Base-by-base conservation (phyloP, 2,888 invertebrate species). In the Platynereis dumerilii region DNA sequence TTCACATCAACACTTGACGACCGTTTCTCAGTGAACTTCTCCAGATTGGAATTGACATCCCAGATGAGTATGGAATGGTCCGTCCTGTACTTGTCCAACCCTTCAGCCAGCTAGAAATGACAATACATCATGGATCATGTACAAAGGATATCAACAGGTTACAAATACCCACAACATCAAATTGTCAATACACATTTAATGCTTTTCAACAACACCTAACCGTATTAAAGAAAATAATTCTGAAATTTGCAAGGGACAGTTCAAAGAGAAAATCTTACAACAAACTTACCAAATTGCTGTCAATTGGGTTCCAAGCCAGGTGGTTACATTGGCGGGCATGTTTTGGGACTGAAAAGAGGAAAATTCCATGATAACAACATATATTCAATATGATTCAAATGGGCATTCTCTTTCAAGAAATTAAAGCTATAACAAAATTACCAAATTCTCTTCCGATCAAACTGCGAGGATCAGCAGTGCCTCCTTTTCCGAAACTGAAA, bases 51-150 rank as follows among this genome's bases (percentile, higher is more conserved):
- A 60, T 74, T 72, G 20, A 93, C 90, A 83, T 97, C 96, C 95
- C 96, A 97, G 56, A 96, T 87, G 7, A 93, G 87, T 48, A 96
- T 89, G 66, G 93, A 93, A 81, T 91, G 90, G 83, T 96, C 96
- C 44, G 92, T 91, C 69, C 94, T 88, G 80, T 93, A 91, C 80
- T 93, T 93, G 77, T 96, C 96, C 76, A 96, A 87, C 0, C 93
- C 96, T 62, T 91, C 91, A 0, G 92, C 93, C 66, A 96, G 85
- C 83, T 85, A 67, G 29, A 73, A 74, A 34, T 20, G 17, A 48
- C 48, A 48, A 20, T 20, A 12, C n/a, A 48, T 48, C 5, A 55
- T 55, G 3, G 22, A 55, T n/a, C 24, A 55, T 10, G 17, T 24
- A 55, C 24, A 22, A n/a, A 22, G 7, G n/a, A n/a, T 22, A n/a